Evolutionary conservation across 2,888 invertebrate species (phyloP).

Genomic region (Eulithis testata): DNA sequence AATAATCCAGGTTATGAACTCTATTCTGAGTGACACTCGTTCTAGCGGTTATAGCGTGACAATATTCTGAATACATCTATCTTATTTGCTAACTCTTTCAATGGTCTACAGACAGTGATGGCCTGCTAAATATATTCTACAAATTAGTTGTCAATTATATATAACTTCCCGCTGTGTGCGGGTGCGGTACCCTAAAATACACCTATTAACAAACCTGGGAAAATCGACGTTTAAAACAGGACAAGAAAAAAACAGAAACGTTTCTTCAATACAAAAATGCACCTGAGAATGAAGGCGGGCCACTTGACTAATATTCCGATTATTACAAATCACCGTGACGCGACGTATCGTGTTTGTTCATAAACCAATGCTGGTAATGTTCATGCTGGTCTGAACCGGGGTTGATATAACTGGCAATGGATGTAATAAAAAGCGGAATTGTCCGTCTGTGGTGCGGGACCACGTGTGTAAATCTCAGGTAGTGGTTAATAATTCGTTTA

Average conservation of each 20-base stretch:
- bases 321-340: constrained; percentile 70
- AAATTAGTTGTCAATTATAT: too few species aligned
- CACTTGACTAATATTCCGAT: constrained; percentile 82
- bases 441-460: constrained; percentile 36
- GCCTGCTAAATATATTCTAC: too few species aligned
- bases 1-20: too few species aligned
- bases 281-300: constrained; percentile 84
- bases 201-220: constrained; percentile 77
- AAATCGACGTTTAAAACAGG: constrained; percentile 77
- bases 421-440: constrained; percentile 30
- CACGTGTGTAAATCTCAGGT: constrained; percentile 72
- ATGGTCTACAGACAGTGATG: too few species aligned
- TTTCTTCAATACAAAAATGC: constrained; percentile 82
- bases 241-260: constrained; percentile 77
- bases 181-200: constrained; percentile 59
- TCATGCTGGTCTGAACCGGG: background rate
- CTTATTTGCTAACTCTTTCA: too few species aligned
- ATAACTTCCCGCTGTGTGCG: too few species aligned
- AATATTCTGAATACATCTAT: too few species aligned
- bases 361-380: constrained; percentile 47
- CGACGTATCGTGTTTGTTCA: constrained; percentile 32
- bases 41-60: too few species aligned
- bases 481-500: constrained; percentile 84
- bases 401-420: constrained; percentile 49
- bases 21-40: too few species aligned